A percentile compares a stretch with the other conserved stretches of the same genome.
Conservation (phyloP, 2,113 vertebrate genomes). For the Odocoileus virginianus region DNA sequence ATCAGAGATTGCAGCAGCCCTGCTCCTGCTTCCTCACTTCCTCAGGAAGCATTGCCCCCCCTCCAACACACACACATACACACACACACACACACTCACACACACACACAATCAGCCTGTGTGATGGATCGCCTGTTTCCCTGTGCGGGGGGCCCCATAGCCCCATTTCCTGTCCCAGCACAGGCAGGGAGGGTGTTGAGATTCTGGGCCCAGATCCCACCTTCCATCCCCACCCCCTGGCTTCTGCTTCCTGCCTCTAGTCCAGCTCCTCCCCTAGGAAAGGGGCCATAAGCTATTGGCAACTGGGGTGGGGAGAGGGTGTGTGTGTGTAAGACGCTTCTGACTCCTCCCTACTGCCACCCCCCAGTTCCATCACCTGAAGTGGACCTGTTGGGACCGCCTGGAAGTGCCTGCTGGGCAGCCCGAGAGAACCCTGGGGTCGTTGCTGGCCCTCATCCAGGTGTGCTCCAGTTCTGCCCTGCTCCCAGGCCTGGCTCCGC, state of each 20-base stretch:
- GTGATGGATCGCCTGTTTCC: conserved; percentile 64
- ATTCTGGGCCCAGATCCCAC: conserved; percentile 60
- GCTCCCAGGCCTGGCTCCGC: neutral
- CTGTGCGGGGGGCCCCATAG: conserved; percentile 46
- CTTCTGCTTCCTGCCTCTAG: conserved; percentile 42
- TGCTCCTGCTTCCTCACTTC: conserved; percentile 68
- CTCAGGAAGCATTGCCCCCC: conserved; percentile 65
- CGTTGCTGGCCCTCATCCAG: conserved; percentile 86
- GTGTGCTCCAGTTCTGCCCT: conserved; percentile 68
- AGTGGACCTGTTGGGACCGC: conserved; percentile 86
- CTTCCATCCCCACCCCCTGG: conserved; percentile 19
- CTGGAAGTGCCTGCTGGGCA: conserved; percentile 82
- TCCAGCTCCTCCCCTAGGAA: conserved; percentile 39
- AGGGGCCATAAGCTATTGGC: conserved; percentile 4
- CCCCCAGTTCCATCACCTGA: conserved; percentile 81
- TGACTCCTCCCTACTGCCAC: neutral
- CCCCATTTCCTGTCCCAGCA: conserved; percentile 70
- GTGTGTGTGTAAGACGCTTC: neutral
- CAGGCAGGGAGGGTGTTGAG: conserved; percentile 30
- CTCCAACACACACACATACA: neutral
- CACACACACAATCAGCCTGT: neutral
- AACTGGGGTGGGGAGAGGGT: neutral
- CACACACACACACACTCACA: neutral
- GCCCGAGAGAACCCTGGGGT: conserved; percentile 86
- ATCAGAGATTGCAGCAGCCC: conserved; percentile 48